Conservation (phyloP, 2,797 vertebrate species). For the Sebastes iracundus region DNA sequence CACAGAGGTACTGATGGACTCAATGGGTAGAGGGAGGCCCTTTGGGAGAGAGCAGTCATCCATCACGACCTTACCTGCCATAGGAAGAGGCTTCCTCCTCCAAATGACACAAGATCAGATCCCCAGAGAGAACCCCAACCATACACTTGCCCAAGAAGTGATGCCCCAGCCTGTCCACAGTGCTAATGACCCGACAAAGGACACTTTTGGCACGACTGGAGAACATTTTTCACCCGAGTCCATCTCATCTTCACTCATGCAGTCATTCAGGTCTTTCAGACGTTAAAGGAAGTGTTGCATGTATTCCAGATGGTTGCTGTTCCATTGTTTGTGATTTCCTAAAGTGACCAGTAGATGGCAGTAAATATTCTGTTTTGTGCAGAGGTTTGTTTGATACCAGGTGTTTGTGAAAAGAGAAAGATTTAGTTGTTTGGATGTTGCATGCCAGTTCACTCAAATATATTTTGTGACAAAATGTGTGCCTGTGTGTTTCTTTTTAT, state of each 20-base stretch:
- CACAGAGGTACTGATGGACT: not conserved
- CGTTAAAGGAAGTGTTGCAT: not conserved
- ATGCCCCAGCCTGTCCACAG: not conserved
- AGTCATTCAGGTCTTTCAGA: constrained; percentile 49
- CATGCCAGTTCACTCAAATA: not conserved
- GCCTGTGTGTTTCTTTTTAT: not conserved
- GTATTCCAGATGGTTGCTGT: not conserved
- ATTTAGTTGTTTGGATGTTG: not conserved
- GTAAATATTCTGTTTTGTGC: constrained; percentile 55
- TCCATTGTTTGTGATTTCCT: constrained; percentile 2
- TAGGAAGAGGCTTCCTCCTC: constrained; percentile 62
- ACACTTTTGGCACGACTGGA: constrained; percentile 8
- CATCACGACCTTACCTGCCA: not conserved
- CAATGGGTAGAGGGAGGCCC: constrained; percentile 41
- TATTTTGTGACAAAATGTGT: not conserved
- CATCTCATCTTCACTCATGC: constrained; percentile 7
- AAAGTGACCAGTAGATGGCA: constrained; percentile 76
- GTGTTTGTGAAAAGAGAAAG: not conserved
- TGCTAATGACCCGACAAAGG: not conserved
- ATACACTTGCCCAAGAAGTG: not conserved
- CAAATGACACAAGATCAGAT: constrained; percentile 33
- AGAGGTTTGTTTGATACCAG: constrained; percentile 6
- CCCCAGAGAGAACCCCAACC: not conserved
- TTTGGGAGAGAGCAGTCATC: constrained; percentile 19
- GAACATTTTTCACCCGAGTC: not conserved